Percentiles rank a stretch among this genome's conserved stretches.
Conservation (phyloP, 2,888 invertebrate genomes). For the Cylloceria caligata region DNA sequence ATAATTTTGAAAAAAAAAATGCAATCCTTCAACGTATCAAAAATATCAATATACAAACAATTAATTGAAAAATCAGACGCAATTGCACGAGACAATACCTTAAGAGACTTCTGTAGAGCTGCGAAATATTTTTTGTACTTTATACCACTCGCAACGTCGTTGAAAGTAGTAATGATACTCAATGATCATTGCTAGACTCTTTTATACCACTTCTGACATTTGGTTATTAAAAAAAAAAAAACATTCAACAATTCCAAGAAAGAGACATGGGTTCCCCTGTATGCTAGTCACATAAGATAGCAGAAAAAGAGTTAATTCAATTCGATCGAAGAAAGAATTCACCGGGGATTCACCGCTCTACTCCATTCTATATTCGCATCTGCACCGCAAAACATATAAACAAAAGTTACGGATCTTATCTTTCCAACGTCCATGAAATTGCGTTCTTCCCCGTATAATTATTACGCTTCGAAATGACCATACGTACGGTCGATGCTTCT, state of each 20-base stretch:
- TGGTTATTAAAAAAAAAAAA: not conserved
- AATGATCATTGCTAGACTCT: slow-evolving; percentile 4
- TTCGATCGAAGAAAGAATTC: not conserved
- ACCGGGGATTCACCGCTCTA: not conserved
- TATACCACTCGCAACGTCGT: slow-evolving; percentile 1
- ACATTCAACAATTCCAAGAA: not conserved
- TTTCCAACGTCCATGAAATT: not conserved
- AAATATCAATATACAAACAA: not conserved
- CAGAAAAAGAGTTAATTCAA: not conserved
- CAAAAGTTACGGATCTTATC: not conserved
- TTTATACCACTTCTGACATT: slow-evolving; percentile 31
- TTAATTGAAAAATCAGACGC: not conserved
- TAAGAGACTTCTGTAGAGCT: not conserved
- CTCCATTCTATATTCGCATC: not conserved
- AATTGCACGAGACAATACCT: not conserved
- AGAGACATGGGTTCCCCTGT: too few relatives aligned
- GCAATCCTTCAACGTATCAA: not conserved
- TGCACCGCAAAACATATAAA: not conserved
- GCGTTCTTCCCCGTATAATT: not conserved
- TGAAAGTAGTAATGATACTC: slow-evolving; percentile 23
- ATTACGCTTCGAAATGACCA: not conserved
- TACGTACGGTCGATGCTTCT: not conserved
- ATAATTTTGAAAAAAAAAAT: not conserved
- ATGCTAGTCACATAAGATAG: not conserved
- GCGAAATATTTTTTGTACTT: not conserved